phyloP scores from a whole-genome alignment of 2,797 vertebrate genomes.

The Harpagifer antarcticus region DNA sequence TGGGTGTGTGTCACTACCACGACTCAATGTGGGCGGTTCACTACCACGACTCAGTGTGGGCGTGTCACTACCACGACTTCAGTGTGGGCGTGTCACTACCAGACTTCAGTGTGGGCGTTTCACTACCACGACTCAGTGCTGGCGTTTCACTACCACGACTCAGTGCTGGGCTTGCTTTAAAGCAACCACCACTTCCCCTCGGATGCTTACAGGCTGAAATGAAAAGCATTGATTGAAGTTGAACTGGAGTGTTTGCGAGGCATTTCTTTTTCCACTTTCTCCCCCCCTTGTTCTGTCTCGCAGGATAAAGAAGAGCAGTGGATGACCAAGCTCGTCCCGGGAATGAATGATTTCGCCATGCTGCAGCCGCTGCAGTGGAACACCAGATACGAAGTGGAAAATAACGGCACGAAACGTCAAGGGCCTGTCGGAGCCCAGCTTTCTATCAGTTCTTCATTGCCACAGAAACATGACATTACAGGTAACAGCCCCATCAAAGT shows the following conservation, averaged over 20 bases:
- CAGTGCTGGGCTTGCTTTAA: too few species aligned
- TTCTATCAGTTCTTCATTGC: conserved; percentile 98
- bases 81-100: too few species aligned
- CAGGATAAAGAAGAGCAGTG: conserved; percentile 98
- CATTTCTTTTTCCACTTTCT: neutral
- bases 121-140: too few species aligned
- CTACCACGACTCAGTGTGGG: too few species aligned
- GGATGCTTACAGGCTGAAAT: conserved; percentile 17
- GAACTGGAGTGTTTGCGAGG: neutral
- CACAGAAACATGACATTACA: conserved; percentile 97
- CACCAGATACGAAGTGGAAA: conserved; percentile 96
- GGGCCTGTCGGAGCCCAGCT: conserved; percentile 96
- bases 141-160: too few species aligned
- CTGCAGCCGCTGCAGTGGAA: conserved; percentile 98
- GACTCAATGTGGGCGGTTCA: too few species aligned
- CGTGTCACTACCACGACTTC: too few species aligned
- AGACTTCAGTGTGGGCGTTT: too few species aligned
- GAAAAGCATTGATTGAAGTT: conserved; percentile 2
- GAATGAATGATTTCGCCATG: conserved; percentile 93
- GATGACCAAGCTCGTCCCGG: conserved; percentile 96
- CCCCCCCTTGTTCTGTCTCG: neutral
- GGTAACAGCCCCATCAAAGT: conserved; percentile 82
- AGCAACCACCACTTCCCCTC: conserved; percentile 27
- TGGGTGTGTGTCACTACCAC: too few species aligned
- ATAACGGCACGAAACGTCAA: conserved; percentile 96